phyloP scores from a whole-genome alignment of 2,888 invertebrate species.

The Athalia circularis region DNA sequence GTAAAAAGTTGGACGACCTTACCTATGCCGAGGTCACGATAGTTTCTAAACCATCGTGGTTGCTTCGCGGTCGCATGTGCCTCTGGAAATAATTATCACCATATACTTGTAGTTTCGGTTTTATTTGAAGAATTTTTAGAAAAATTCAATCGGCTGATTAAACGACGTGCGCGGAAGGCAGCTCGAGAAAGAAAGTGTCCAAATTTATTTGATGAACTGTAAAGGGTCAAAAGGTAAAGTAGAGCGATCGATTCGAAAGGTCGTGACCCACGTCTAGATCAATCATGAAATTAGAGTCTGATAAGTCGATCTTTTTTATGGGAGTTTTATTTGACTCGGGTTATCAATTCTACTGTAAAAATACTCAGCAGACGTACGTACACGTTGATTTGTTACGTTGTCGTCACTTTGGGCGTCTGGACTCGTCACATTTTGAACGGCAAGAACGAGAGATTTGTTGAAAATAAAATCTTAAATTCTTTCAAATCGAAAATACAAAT shows the following conservation, averaged over 20 bases:
- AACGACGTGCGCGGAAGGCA: no score
- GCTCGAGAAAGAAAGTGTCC: no score
- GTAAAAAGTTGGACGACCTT: slow-evolving; percentile 24
- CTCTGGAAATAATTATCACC: background rate
- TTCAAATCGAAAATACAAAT: no score
- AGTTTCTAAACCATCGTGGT: background rate
- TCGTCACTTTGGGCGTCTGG: background rate
- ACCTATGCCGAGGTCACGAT: background rate
- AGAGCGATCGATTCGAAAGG: background rate
- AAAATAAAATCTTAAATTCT: no score
- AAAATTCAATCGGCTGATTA: no score
- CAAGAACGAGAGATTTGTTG: no score
- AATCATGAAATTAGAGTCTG: slow-evolving; percentile 15
- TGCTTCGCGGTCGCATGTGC: background rate
- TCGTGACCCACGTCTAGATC: background rate
- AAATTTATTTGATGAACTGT: no score
- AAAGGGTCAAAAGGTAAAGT: background rate
- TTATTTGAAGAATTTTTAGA: background rate
- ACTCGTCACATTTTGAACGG: no score
- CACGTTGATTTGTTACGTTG: background rate
- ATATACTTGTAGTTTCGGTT: background rate
- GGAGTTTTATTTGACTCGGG: slow-evolving; percentile 18
- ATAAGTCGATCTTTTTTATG: slow-evolving; percentile 20
- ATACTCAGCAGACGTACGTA: background rate
- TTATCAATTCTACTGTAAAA: slow-evolving; percentile 18